Evolutionary conservation across 2,113 vertebrate genomes (phyloP), one percentile per base, ranked within the genome.

Genomic region (Picathartes gymnocephalus): DNA sequence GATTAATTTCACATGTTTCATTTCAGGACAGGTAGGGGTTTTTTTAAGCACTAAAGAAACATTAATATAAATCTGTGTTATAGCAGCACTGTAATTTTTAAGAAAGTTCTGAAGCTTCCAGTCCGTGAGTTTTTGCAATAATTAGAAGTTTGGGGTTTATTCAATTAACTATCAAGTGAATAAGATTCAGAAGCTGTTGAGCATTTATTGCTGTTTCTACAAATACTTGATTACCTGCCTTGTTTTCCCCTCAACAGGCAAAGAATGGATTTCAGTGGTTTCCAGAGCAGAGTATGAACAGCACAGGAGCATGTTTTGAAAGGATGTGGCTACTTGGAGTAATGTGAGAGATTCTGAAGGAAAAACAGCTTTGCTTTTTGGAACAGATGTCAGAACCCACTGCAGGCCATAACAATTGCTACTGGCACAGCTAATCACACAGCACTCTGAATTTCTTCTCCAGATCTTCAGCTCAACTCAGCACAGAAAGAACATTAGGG

Each of bases 1-100:
- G 96, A 98, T 97, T 98, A 86, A 95, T 88, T 96, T 97, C 98
- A 98, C 92, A 92, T 97, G 97, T 96, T 97, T 91, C 77, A 92
- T 92, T 95, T 96, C 92, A 93, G 76, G 93, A 95, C 88, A 97
- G 97, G 96, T 97, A 92, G 81, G 39, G 17, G 0, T 3, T 48
- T 93, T 83, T 83, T 70, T 62, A 73, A 76, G 64, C 45, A 88
- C 4, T 85, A 72, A 69, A 69, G 81, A 81, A 83, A 70, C 39
- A 47, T 48, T 58, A 81, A 45, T 39, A 33, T 56, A 78, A 84
- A 83, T 73, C 65, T 78, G 15, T 71, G 35, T 74, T 77, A 58
- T n/a, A 88, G 62, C 39, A 68, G 77, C 2, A 1, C 48, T 92
- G 66, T 72, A 87, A 91, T 91, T 71, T 90, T 74, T 83, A 83